Conservation (phyloP, 64 coral and sea anemone species). For the Porites australiensis region DNA sequence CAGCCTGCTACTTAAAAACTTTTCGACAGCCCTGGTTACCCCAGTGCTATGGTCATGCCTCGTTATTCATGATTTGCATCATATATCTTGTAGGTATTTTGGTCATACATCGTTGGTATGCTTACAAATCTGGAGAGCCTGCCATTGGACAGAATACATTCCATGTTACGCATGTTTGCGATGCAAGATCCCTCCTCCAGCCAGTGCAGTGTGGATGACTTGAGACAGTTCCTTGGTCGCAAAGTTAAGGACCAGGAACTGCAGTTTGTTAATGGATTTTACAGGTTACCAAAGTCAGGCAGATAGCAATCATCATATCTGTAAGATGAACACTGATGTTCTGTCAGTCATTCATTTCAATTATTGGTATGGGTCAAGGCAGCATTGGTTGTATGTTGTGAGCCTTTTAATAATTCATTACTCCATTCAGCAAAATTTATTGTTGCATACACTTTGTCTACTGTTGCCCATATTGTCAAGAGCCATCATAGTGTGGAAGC, state of each 20-base stretch:
- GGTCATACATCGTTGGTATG: constrained; percentile 99
- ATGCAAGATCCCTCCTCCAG: constrained; percentile 89
- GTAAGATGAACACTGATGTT: too few species aligned
- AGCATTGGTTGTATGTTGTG: too few species aligned
- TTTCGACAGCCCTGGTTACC: too few species aligned
- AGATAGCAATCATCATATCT: constrained; percentile 28
- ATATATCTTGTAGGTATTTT: constrained; percentile 80
- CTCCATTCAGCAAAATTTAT: too few species aligned
- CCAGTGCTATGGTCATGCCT: background rate
- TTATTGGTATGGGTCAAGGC: too few species aligned
- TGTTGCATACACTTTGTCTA: background rate
- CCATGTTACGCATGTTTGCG: constrained; percentile 98
- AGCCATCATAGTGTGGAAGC: too few species aligned
- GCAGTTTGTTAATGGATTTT: constrained; percentile 91
- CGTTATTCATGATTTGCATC: background rate
- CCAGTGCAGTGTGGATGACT: constrained; percentile 95
- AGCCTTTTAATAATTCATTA: too few species aligned
- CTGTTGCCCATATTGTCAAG: background rate
- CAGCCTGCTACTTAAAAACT: too few species aligned
- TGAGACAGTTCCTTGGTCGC: constrained; percentile 88
- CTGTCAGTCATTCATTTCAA: too few species aligned
- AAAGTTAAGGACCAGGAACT: constrained; percentile 97
- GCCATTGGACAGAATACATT: constrained; percentile 96
- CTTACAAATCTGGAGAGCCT: constrained; percentile 97
- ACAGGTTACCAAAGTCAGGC: constrained; percentile 88